phyloP scores from a whole-genome alignment of 2,888 invertebrate genomes.

The Dioctria rufipes region DNA sequence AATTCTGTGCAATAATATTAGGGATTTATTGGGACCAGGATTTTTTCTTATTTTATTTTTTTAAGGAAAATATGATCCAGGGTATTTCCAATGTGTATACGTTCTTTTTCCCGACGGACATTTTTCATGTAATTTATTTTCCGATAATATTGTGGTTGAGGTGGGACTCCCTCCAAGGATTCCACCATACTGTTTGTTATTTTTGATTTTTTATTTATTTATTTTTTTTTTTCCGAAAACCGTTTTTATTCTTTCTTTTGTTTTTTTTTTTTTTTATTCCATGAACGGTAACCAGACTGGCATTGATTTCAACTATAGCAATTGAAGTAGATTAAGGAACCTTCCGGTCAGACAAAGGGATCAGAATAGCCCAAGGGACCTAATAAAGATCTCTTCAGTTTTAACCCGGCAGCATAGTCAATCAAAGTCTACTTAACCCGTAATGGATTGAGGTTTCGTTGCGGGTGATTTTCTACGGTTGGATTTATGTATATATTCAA shows the following conservation, averaged over 20 bases:
- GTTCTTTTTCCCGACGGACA: not conserved
- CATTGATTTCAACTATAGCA: too few relatives aligned
- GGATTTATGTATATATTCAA: too few relatives aligned
- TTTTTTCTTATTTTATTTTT: not conserved
- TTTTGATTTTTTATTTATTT: slow-evolving; percentile 22
- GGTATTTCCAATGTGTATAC: slow-evolving; percentile 12
- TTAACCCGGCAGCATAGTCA: not conserved
- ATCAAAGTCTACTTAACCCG: not conserved
- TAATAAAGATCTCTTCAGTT: slow-evolving; percentile 3
- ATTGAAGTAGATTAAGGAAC: not conserved
- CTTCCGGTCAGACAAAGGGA: not conserved
- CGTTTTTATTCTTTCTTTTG: not conserved
- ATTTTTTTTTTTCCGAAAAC: not conserved
- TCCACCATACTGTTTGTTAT: too few relatives aligned
- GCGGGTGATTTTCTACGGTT: too few relatives aligned
- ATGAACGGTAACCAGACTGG: too few relatives aligned
- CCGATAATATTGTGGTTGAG: not conserved
- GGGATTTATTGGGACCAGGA: slow-evolving; percentile 30
- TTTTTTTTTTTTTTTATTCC: not conserved
- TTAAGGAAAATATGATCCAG: not conserved
- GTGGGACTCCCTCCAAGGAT: too few relatives aligned
- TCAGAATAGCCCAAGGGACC: not conserved
- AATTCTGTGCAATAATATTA: slow-evolving; percentile 22
- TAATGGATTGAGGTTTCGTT: not conserved
- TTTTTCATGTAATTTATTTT: not conserved